Base-by-base conservation (phyloP, 2,113 vertebrate genomes). In the Psilopogon haemacephalus region DNA sequence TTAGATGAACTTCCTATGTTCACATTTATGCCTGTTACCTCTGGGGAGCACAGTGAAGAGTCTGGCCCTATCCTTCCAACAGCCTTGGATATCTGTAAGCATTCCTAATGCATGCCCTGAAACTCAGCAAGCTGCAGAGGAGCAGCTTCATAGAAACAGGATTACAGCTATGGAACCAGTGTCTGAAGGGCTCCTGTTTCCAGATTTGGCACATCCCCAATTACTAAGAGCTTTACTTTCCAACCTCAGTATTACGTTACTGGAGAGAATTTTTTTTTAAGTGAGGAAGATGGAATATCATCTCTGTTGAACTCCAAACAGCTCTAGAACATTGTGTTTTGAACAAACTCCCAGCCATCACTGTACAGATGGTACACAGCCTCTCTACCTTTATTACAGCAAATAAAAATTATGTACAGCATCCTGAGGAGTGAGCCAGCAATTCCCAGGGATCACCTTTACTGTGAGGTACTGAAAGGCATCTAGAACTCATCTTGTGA, bases 401-500 rank as follows among this genome's bases (percentile, higher is more conserved):
- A 70, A 89, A 92, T 81, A 63, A 81, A 94, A 81, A 27, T 86
- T 26, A 91, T 59, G 58, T 60, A 75, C 65, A 81, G 50, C 11
- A 24, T 67, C 46, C 26, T 2, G 1, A 84, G 93, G 64, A 76
- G 72, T 15, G 75, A 84, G 59, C 69, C 52, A 79, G 60, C 65
- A 91, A 48, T 84, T 88, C 67, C 93, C 88, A 88, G 62, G 46
- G 20, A 89, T 24, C 70, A 60, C 90, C 76, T 82, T 73, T 63
- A 70, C 75, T 79, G 63, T 60, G 35, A 12, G 9, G 52, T 48
- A 65, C 55, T 60, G 37, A 69, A 88, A 77, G 33, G 6, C 12
- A 59, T 3, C 84, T 48, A 54, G 33, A 78, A 82, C 32, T 79
- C 54, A 71, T 73, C 42, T 7, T 8, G n/a, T 0, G 5, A 70